Evolutionary conservation across 2,113 vertebrate genomes (phyloP), one percentile per base, ranked within the genome.

Genomic region (Struthio camelus): DNA sequence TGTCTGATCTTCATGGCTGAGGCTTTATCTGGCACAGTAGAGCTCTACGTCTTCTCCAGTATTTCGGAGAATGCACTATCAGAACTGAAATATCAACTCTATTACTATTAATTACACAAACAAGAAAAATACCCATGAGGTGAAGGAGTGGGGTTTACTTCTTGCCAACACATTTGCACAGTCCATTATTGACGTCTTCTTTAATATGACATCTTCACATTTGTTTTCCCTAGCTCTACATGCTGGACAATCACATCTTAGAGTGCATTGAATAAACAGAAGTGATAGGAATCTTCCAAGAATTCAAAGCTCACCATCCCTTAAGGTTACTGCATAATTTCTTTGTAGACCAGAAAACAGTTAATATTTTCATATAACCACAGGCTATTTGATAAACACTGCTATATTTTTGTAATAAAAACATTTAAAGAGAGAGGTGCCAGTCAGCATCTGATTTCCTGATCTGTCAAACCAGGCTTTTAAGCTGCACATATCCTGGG

Each of bases 251-350:
- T 27, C 61, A 20, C 36, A 64, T 3, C 71, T n/a, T 7, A 61
- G 32, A 90, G 6, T 66, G 2, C 17, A 28, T 23, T 78, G 67
- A 70, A 83, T 87, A 71, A 96, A 93, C 8, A 83, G 44, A 76
- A 96, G 86, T 80, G 24, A 10, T 48, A 72, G 27, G 30, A 64
- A 75, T 75, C 11, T 85, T 94, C 76, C 87, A 91, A 87, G 58
- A 95, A 87, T 91, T 20, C 30, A 91, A 62, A 77, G 27, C 38
- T 90, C 69, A 83, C 9, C 24, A 20, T 65, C 96, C 73, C 95
- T 81, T 25, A 71, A 94, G 48, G 80, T 64, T 89, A 85, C 53
- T 81, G 14, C 6, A 51, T 87, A 90, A 95, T 92, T 97, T 92
- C 42, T 70, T 91, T 70, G 46, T 71, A 95, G 65, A 72, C 18